Base-by-base conservation (phyloP, 2,797 vertebrate genomes). In the Sus cebifrons region DNA sequence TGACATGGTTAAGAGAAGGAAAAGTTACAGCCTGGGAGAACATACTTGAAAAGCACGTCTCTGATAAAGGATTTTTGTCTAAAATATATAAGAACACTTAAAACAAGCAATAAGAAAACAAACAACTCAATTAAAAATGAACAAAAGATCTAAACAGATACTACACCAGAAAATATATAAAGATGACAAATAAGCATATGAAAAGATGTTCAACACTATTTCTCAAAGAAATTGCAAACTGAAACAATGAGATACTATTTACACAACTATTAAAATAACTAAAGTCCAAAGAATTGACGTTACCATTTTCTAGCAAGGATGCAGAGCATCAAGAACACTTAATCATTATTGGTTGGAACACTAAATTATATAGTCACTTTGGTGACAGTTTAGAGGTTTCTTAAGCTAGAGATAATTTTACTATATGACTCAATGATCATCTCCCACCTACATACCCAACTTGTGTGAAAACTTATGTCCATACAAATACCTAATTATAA, bases 51-150 rank as follows among this genome's bases (percentile, higher is more conserved):
- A 68, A 75, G 67, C 10, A 93, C 20, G 29, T 60, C 75, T 21
- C 15, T 78, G 64, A 36, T 32, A 70, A 32, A 68, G 7, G 23
- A 86, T 70, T 78, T 86, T 86, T 70, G 32, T 54, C 21, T 36
- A 86, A 77, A 68, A 65, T 92, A 75, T n/a, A 58, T 25, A 67
- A 92, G n/a, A 56, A 85, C 7, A 65, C n/a, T 54, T 84, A 21
- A 60, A 79, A 67, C 21, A 49, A 89, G 56, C 60, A 91, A 56
- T 52, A 27, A 44, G 11, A 25, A 83, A 91, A 21, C n/a, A 62
- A 74, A 44, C 17, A 67, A 67, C 5, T 13, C 29, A 21, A 27
- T 60, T 94, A 17, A 84, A 60, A 94, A 62, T 75, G n/a, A 27
- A 77, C 81, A 68, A 60, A 75, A 75, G 49, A 44, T 74, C 29